A percentile compares a stretch with the other conserved stretches of the same genome.
These are phyloP conservation scores for Balearica regulorum DNA, from an alignment of 2,797 vertebrate species.

Conservation along the genomic window DNA sequence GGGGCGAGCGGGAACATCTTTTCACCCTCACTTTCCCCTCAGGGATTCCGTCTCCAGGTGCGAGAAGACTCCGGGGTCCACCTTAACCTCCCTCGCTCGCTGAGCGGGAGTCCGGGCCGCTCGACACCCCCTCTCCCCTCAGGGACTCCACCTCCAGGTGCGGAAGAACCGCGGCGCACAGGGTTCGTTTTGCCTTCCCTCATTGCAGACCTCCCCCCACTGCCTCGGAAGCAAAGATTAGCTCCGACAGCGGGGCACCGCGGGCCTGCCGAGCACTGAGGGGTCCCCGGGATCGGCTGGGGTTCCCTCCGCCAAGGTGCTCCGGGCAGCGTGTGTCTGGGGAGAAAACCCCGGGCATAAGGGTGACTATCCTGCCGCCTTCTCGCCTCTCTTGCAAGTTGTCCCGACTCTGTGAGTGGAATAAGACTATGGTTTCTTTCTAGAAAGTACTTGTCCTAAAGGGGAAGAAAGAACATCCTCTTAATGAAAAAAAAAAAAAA, in stretches of 20 bases:
- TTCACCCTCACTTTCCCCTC: neutral
- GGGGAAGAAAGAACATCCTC: neutral
- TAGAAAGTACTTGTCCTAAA: too few relatives aligned
- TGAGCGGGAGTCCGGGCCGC: neutral
- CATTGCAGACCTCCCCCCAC: neutral
- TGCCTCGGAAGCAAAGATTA: neutral
- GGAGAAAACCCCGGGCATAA: neutral
- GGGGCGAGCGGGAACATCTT: neutral
- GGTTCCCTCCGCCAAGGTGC: neutral
- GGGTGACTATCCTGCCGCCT: neutral
- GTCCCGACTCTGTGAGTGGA: rapidly evolving
- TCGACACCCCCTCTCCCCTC: neutral
- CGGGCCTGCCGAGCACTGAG: neutral
- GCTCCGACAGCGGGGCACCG: too few relatives aligned
- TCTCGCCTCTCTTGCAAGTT: neutral
- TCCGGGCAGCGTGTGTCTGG: neutral
- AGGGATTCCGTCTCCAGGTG: neutral
- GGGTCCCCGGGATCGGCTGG: too few relatives aligned
- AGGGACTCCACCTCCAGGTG: neutral
- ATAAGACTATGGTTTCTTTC: rapidly evolving
- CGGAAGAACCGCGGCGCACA: neutral
- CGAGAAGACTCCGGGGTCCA: too few relatives aligned
- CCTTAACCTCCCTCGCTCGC: too few relatives aligned
- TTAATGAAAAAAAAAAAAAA: neutral
- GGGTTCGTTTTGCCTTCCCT: neutral